A percentile compares a stretch with the other conserved stretches of the same genome.
Conservation (phyloP, 1,140 invertebrate species). For the Musca domestica region DNA sequence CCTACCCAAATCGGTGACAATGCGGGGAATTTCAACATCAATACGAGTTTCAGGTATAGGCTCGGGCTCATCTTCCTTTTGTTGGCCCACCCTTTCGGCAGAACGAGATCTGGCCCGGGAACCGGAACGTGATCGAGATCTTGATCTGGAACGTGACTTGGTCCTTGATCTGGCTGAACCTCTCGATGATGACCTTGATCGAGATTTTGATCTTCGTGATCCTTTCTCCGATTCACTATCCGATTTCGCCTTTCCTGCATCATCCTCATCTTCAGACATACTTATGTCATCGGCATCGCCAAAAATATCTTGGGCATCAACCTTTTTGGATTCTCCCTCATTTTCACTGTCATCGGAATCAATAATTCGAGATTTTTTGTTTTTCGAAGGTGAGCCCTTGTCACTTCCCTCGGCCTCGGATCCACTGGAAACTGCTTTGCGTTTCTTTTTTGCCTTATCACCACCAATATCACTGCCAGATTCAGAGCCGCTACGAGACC, state of each 20-base stretch:
- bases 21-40: slow-evolving; percentile 95
- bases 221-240: slow-evolving; percentile 42
- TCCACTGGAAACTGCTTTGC: slow-evolving; percentile 36
- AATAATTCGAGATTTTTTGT: slow-evolving; percentile 56
- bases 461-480: slow-evolving; percentile 52
- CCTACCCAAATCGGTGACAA: slow-evolving; percentile 85
- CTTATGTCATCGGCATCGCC: slow-evolving; percentile 93
- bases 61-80: slow-evolving; percentile 69
- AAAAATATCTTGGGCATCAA: slow-evolving; percentile 76
- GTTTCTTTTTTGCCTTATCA: slow-evolving; percentile 38
- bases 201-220: slow-evolving; percentile 36
- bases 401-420: slow-evolving; percentile 19
- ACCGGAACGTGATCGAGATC: slow-evolving; percentile 19
- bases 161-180: slow-evolving; percentile 29
- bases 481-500: slow-evolving; percentile 46
- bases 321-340: slow-evolving; percentile 37
- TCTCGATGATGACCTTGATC: slow-evolving; percentile 32
- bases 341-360: slow-evolving; percentile 59
- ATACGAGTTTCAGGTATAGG: slow-evolving; percentile 88
- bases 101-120: slow-evolving; percentile 37
- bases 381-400: slow-evolving; percentile 39
- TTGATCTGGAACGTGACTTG: slow-evolving; percentile 38
- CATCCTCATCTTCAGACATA: slow-evolving; percentile 72
- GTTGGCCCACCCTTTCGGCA: slow-evolving; percentile 37
- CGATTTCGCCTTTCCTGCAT: slow-evolving; percentile 54